These are phyloP conservation scores for Oxyruncus cristatus DNA, from an alignment of 2,113 vertebrate genomes.

Conservation along the genomic window DNA sequence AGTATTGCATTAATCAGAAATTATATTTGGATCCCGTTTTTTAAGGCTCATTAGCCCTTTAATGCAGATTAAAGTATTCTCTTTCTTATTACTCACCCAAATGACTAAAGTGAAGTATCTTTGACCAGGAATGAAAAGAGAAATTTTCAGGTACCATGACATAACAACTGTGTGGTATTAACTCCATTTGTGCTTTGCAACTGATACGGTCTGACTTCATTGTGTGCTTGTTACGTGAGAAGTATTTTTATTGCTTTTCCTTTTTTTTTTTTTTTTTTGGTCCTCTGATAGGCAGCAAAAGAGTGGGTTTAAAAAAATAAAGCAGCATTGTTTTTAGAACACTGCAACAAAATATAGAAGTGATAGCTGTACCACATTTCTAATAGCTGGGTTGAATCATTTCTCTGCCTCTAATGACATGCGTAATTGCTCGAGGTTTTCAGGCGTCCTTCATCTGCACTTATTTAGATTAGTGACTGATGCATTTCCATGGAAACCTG, in stretches of 20 bases:
- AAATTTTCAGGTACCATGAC: background rate
- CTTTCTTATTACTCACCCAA: background rate
- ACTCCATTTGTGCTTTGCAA: background rate
- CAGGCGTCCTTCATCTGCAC: constrained; percentile 82
- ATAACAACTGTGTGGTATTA: background rate
- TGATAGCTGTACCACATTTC: constrained; percentile 55
- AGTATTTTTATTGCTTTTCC: constrained; percentile 24
- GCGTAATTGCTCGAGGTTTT: constrained; percentile 78
- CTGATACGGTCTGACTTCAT: constrained; percentile 1
- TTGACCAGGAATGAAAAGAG: background rate
- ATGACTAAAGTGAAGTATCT: background rate
- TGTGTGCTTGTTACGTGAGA: background rate
- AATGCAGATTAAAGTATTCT: background rate
- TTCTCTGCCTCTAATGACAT: constrained; percentile 72
- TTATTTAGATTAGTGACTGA: constrained; percentile 92
- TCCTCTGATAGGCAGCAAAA: background rate
- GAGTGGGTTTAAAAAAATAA: background rate
- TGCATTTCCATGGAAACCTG: constrained; percentile 91
- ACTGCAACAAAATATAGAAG: constrained; percentile 32
- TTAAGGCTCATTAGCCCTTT: background rate
- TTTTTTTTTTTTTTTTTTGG: background rate
- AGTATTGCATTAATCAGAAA: background rate
- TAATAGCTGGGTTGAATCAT: constrained; percentile 74
- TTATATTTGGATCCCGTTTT: background rate
- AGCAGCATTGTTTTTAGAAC: constrained; percentile 45